Base-by-base conservation (phyloP, 2,888 invertebrate species). In the Aleiodes alternator region DNA sequence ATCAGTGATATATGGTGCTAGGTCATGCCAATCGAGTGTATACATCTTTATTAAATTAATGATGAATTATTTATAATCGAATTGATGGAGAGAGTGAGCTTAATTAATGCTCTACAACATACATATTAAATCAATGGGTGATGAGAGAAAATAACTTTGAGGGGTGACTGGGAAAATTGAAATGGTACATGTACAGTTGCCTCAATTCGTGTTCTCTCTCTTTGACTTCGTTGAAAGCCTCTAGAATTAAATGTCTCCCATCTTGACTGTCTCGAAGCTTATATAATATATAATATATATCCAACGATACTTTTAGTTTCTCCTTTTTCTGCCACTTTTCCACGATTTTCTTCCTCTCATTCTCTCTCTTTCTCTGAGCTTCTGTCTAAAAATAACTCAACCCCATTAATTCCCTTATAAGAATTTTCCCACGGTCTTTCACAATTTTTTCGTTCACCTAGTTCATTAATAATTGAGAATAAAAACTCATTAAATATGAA, bases 161-260 rank as follows among this genome's bases (percentile, higher is more conserved):
- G 38, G 74, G 69, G 76, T 72, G 59, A 75, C 72, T 73, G 34
- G n/a, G 59, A n/a, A 76, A 79, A 79, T 79, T 79, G 77, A 77
- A 71, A 76, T 75, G 68, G 64, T 55, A 77, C 79, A 75, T 77
- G 77, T 75, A 38, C 64, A 69, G 78, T 73, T 77, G 71, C 61
- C 72, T 76, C 73, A 76, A 79, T 79, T 79, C 73, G 72, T 73
- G 66, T 48, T 50, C 50, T 68, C 50, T 38, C 16, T 70, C 68
- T 57, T 77, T 68, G 76, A 77, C 72, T 79, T 76, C 73, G 64
- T 74, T 76, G 76, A 75, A 73, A 79, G 73, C 75, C 57, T 75
- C 64, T 68, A 79, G 74, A 71, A 56, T 73, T 73, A 79, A 76
- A 79, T 77, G 77, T 76, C 79, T 74, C 73, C 11, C 7, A 7